Base-by-base conservation (phyloP, 1,140 invertebrate species). In the Aricia agestis region DNA sequence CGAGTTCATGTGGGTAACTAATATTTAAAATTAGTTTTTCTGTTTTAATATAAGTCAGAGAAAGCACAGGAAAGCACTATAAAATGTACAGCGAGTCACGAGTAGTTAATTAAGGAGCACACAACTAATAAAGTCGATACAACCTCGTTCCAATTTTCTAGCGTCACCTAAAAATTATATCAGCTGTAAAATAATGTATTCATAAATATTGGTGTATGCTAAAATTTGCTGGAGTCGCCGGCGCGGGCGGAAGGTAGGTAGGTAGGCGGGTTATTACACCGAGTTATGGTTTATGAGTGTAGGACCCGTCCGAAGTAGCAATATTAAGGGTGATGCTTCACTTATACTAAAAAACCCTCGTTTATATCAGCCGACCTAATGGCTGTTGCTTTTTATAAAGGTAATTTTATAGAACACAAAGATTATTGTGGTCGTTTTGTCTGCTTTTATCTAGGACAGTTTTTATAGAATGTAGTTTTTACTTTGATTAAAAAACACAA, bases 261-360 rank as follows among this genome's bases (percentile, higher is more conserved):
- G 59, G 59, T 63, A 19, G 59, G 59, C 18, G 59, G 59, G 59
- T 63, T 63, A 63, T 63, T 63, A 63, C 59, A 63, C 7, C 18
- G 19, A 63, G 59, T 63, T 63, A 63, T 63, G 59, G 59, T 18
- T 63, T 63, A 63, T 63, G 59, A 19, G 59, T 63, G 18, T 18
- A 63, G 17, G 59, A 63, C 59, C 18, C 59, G 59, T 19, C 59
- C 59, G 19, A 63, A 63, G 59, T 63, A 63, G 59, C 59, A 17
- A 63, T 63, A 63, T 63, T 63, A 63, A 63, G 59, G 59, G 59
- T 25, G 59, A 63, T 63, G 59, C 59, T 63, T 63, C 59, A 63
- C 59, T 63, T 63, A 63, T 19, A 63, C 59, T 63, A 63, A 63
- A 63, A 63, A 63, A 63, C 59, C 59, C 59, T 63, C 59, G 59